These are phyloP conservation scores for Myzus persicae DNA, from an alignment of 1,140 invertebrate genomes.

Conservation along the genomic window DNA sequence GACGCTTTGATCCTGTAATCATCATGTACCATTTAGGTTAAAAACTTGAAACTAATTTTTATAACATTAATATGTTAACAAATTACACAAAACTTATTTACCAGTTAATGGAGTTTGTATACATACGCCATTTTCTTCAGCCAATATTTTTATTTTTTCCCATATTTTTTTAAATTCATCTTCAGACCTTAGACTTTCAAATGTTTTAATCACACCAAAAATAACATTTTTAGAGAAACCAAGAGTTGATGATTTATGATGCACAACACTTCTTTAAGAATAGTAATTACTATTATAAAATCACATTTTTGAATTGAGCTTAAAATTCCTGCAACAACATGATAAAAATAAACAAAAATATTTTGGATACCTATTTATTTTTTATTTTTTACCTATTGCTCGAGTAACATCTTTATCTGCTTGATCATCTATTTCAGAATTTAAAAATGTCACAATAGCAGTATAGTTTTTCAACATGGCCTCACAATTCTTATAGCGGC, in stretches of 20 bases:
- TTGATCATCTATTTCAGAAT: neutral
- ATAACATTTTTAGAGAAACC: too few relatives aligned
- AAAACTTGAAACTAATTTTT: neutral
- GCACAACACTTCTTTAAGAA: neutral
- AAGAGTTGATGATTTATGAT: too few relatives aligned
- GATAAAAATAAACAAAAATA: constrained; percentile 13
- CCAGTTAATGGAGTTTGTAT: neutral
- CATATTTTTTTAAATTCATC: too few relatives aligned
- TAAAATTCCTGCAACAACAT: neutral
- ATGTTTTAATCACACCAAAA: too few relatives aligned
- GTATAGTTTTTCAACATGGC: neutral
- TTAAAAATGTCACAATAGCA: constrained; percentile 15
- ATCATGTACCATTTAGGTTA: constrained; percentile 9
- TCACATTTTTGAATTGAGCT: too few relatives aligned
- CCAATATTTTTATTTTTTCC: too few relatives aligned
- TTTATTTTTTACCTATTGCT: neutral
- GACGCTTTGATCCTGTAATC: neutral
- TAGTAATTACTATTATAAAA: too few relatives aligned
- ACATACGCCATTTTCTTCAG: too few relatives aligned
- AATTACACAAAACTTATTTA: neutral
- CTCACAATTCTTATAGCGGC: constrained; percentile 1
- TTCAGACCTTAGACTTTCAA: too few relatives aligned
- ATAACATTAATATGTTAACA: neutral
- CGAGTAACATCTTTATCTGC: constrained; percentile 12
- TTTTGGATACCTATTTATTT: neutral